These are phyloP conservation scores for Platypus cylindrus DNA, from an alignment of 2,888 invertebrate species.

Conservation along the genomic window DNA sequence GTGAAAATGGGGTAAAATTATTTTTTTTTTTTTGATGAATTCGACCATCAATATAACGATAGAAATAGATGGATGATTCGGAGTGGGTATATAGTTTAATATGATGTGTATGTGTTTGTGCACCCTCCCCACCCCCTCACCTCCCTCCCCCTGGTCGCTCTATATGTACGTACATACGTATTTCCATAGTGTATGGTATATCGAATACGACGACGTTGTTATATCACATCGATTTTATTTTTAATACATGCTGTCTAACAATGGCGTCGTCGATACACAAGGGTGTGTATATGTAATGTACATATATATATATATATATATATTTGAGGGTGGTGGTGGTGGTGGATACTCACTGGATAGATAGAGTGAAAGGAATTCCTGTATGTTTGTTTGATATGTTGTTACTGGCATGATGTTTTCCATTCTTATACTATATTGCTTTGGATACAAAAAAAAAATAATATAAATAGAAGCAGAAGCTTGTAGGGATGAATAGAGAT, in stretches of 20 bases:
- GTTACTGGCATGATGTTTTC: slow-evolving; percentile 14
- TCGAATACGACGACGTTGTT: slow-evolving; percentile 17
- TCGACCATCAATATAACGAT: too few relatives aligned
- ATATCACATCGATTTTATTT: slow-evolving; percentile 18
- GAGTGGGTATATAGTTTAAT: too few relatives aligned
- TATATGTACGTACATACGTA: too few relatives aligned
- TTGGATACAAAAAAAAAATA: too few relatives aligned
- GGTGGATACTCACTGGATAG: too few relatives aligned
- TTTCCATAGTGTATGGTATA: too few relatives aligned
- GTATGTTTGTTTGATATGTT: slow-evolving; percentile 14
- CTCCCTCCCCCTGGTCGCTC: slow-evolving; percentile 6
- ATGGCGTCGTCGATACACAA: slow-evolving; percentile 12
- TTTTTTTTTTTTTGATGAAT: too few relatives aligned
- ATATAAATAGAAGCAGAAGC: too few relatives aligned
- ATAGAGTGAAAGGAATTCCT: slow-evolving; percentile 10
- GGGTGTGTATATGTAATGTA: slow-evolving; percentile 7
- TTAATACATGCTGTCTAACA: slow-evolving; percentile 17
- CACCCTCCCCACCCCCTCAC: slow-evolving; percentile 7
- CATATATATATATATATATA: slow-evolving; percentile 6
- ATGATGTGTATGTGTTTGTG: too few relatives aligned
- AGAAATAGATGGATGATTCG: slow-evolving; percentile 3
- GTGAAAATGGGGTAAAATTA: slow-evolving; percentile 8
- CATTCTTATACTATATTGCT: too few relatives aligned
- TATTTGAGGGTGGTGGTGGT: slow-evolving; percentile 3
- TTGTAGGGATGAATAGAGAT: too few relatives aligned